Evolutionary conservation across 2,113 vertebrate genomes (phyloP).

Genomic region (Oreocharis arfaki): DNA sequence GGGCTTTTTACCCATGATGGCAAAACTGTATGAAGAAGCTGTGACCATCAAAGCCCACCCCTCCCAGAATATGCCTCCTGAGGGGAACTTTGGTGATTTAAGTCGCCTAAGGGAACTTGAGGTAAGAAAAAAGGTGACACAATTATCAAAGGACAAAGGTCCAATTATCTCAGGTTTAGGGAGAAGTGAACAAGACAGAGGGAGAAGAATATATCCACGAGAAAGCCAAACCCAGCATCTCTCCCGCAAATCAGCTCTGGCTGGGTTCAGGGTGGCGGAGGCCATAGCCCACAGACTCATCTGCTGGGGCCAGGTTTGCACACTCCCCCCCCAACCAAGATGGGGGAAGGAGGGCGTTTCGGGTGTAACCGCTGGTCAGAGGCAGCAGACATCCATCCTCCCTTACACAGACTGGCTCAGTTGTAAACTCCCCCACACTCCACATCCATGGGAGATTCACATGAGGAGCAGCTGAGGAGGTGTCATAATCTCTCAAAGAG

Average conservation of each 20-base stretch:
- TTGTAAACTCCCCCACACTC: fast-evolving
- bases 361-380: too few relatives aligned
- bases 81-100: background rate
- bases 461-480: background rate
- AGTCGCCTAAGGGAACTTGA: background rate
- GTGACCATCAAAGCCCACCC: background rate
- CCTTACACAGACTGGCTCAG: background rate
- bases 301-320: background rate
- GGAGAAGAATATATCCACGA: background rate
- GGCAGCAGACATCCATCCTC: background rate
- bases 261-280: background rate
- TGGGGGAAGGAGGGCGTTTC: background rate
- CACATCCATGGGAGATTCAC: background rate
- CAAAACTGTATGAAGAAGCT: background rate
- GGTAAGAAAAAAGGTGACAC: background rate
- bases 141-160: too few relatives aligned
- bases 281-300: background rate
- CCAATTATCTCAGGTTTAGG: background rate
- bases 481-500: background rate
- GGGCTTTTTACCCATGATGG: background rate
- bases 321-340: background rate
- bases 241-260: too few relatives aligned
- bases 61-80: background rate
- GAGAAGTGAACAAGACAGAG: too few relatives aligned
- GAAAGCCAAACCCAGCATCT: background rate